Percentiles rank a stretch among this genome's conserved stretches.
These are phyloP conservation scores for Stenoptilia bipunctidactyla DNA, from an alignment of 2,888 invertebrate genomes.

Conservation along the genomic window DNA sequence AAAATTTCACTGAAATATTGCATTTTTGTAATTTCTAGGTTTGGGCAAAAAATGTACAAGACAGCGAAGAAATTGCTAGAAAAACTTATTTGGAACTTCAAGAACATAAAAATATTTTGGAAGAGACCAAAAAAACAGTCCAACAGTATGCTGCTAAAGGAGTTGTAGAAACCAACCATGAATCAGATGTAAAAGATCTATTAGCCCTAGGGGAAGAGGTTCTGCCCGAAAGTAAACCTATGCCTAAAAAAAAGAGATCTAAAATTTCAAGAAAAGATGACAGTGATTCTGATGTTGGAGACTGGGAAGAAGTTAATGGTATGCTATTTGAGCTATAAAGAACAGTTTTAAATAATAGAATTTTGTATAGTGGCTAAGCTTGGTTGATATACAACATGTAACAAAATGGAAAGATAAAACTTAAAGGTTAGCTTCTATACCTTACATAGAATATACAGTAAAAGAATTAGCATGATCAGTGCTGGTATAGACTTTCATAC, in stretches of 20 bases:
- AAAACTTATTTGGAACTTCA: conserved; percentile 69
- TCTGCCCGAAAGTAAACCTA: conserved; percentile 13
- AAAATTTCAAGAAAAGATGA: conserved; percentile 25
- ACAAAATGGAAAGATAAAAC: too few species aligned
- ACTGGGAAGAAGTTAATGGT: conserved; percentile 83
- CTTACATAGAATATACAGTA: too few species aligned
- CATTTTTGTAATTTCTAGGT: too few species aligned
- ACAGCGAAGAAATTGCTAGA: conserved; percentile 56
- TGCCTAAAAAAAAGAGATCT: conserved; percentile 15
- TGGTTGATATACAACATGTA: too few species aligned
- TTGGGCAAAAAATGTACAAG: conserved; percentile 39
- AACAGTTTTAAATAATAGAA: too few species aligned
- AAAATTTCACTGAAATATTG: too few species aligned
- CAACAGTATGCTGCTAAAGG: conserved; percentile 44
- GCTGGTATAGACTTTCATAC: too few species aligned
- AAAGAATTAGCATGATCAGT: too few species aligned
- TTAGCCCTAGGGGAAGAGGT: conserved; percentile 76
- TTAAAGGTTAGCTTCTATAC: too few species aligned
- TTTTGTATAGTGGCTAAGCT: too few species aligned
- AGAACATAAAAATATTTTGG: conserved; percentile 71
- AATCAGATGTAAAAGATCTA: conserved; percentile 72
- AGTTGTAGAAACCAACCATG: conserved; percentile 10
- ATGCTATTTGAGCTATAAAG: too few species aligned
- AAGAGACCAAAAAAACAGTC: conserved; percentile 71
- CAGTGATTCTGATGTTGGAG: conserved; percentile 76